Evolutionary conservation across 1,140 invertebrate genomes (phyloP), one percentile per base, ranked within the genome.

Genomic region (Xylocopa sonorina): DNA sequence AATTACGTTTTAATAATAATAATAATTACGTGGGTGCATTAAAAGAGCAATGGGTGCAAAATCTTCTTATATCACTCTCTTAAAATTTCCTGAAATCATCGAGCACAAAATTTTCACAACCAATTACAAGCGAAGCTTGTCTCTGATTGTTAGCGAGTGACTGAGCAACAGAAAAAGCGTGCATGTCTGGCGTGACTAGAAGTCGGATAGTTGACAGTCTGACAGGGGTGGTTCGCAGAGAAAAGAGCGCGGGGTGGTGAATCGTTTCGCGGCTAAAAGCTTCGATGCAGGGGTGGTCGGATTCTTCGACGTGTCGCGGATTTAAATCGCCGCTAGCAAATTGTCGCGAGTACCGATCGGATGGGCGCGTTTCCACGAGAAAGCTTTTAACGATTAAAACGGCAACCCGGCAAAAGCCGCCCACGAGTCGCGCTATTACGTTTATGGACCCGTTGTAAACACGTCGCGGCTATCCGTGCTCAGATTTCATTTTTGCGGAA

Each of bases 361-460:
- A 24, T n/a, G n/a, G 63, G 73, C 57, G 63, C 75, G 64, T 83
- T 81, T 71, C 50, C 79, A 32, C 55, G 75, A 71, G n/a, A 68
- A 84, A 79, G 68, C 82, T 84, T 84, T 84, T 62, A 79, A 62
- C 82, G 80, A 79, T 73, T 74, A 58, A 76, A 82, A 71, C n/a
- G 32, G 60, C 57, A 21, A 32, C 24, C n/a, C 27, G n/a, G 2
- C 43, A 21, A 58, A n/a, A 9, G 32, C n/a, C 3, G n/a, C n/a
- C 34, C 16, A 16, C 32, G 38, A 43, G n/a, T 32, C 41, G 69
- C 14, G 55, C 21, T 18, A 48, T 60, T 73, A 34, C 41, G 27
- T 29, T 14, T 27, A n/a, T 3, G n/a, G 4, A 62, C 10, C 62
- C 29, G 14, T 1, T 10, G 29, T 0, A 38, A 73, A 60, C n/a